phyloP scores from a whole-genome alignment of 2,888 invertebrate genomes.

The Andricus curvator region DNA sequence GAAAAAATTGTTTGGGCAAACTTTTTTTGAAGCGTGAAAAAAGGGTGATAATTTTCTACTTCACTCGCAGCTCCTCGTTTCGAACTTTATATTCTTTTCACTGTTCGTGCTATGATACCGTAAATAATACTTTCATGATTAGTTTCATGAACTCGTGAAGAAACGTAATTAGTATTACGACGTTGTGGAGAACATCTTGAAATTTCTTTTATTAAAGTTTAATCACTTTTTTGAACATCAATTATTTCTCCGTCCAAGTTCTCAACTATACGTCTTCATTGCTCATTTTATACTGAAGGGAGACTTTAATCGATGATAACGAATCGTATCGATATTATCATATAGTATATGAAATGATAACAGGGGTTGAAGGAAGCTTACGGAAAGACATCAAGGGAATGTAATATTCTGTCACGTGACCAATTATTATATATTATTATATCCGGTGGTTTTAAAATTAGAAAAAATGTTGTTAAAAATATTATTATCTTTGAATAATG shows the following conservation, averaged over 20 bases:
- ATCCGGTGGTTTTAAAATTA: too few species aligned
- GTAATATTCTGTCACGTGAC: too few species aligned
- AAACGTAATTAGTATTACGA: slow-evolving; percentile 13
- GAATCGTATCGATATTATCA: background rate
- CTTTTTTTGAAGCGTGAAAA: too few species aligned
- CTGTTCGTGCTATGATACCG: background rate
- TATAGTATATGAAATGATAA: background rate
- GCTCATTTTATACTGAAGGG: slow-evolving; percentile 28
- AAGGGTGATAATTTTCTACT: background rate
- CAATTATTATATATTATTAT: too few species aligned
- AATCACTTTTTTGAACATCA: slow-evolving; percentile 20
- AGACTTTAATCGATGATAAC: slow-evolving; percentile 11
- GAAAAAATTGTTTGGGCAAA: too few species aligned
- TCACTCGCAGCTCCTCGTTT: background rate
- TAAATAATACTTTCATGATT: slow-evolving; percentile 37
- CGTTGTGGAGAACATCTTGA: slow-evolving; percentile 8
- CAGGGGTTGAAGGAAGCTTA: background rate
- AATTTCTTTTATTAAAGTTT: slow-evolving; percentile 14
- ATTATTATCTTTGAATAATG: too few species aligned
- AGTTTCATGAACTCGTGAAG: slow-evolving; percentile 22
- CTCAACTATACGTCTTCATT: background rate
- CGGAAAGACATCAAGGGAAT: background rate
- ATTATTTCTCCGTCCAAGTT: slow-evolving; percentile 16
- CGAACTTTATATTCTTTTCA: background rate
- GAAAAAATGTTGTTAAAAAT: too few species aligned